These are phyloP conservation scores for Sarcophaga rosellei DNA, from an alignment of 2,888 invertebrate genomes.

Conservation along the genomic window DNA sequence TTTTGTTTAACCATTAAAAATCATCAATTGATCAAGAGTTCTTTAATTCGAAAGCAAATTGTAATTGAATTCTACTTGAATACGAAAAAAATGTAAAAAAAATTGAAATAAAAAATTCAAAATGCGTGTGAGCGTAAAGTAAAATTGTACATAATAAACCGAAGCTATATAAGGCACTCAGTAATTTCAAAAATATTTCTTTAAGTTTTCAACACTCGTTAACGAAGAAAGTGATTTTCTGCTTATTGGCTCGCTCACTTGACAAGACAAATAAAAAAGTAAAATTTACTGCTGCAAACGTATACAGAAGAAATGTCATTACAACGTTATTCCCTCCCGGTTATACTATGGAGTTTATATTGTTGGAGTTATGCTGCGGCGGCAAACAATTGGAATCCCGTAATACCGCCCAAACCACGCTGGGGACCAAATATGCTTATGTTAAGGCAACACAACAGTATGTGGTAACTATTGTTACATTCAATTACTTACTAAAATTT, in stretches of 20 bases:
- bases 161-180: slow-evolving; percentile 72
- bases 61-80: slow-evolving; percentile 62
- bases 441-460: slow-evolving; percentile 78
- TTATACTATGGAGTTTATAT: slow-evolving; percentile 1
- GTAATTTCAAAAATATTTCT: slow-evolving; percentile 69
- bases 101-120: slow-evolving; percentile 46
- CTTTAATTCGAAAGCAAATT: slow-evolving; percentile 64
- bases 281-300: neutral
- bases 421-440: slow-evolving; percentile 77
- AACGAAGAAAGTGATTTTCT: slow-evolving; percentile 53
- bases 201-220: slow-evolving; percentile 66
- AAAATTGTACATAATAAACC: slow-evolving; percentile 19
- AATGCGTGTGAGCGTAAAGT: slow-evolving; percentile 50
- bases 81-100: too few species aligned
- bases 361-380: slow-evolving; percentile 3
- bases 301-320: slow-evolving; percentile 39
- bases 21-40: slow-evolving; percentile 52
- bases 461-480: slow-evolving; percentile 70
- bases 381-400: slow-evolving; percentile 69
- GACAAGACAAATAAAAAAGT: neutral
- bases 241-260: slow-evolving; percentile 7
- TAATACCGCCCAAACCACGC: slow-evolving; percentile 75
- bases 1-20: slow-evolving; percentile 48
- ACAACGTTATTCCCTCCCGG: slow-evolving; percentile 11
- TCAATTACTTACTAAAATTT: neutral